These are phyloP conservation scores for Antigone vipio DNA, from an alignment of 2,113 vertebrate genomes.

Conservation along the genomic window DNA sequence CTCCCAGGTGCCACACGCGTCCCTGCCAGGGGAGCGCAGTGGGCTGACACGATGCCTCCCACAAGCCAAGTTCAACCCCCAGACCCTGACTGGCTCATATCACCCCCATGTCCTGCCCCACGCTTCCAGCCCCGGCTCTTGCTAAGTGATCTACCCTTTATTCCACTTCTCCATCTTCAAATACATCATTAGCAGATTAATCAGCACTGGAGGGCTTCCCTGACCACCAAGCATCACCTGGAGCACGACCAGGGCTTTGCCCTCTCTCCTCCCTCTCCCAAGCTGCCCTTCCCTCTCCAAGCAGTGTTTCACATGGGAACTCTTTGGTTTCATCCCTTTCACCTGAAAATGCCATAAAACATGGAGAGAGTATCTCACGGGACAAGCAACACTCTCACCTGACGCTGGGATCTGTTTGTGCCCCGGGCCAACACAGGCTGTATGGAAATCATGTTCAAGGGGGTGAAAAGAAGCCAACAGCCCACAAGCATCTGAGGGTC, in stretches of 20 bases:
- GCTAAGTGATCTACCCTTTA: neutral
- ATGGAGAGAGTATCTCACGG: neutral
- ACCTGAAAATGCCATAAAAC: neutral
- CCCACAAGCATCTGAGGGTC: neutral
- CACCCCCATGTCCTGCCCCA: rapidly evolving
- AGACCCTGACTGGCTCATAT: rapidly evolving
- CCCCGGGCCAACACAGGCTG: neutral
- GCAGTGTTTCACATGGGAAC: neutral
- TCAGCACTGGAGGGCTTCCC: neutral
- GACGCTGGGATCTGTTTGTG: neutral
- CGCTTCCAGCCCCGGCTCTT: neutral
- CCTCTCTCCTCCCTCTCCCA: neutral
- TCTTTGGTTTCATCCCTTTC: neutral
- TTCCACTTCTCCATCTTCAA: neutral
- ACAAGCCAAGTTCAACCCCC: neutral
- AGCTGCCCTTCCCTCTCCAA: neutral
- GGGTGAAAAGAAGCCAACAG: neutral
- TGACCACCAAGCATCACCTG: neutral
- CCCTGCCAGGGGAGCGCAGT: neutral
- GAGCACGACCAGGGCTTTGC: neutral
- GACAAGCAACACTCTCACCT: rapidly evolving
- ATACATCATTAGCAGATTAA: neutral
- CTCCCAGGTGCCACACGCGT: rapidly evolving
- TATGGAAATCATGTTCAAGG: neutral
- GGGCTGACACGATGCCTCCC: neutral